Base-by-base conservation (phyloP, 2,113 vertebrate species). In the Clarias batrachus region DNA sequence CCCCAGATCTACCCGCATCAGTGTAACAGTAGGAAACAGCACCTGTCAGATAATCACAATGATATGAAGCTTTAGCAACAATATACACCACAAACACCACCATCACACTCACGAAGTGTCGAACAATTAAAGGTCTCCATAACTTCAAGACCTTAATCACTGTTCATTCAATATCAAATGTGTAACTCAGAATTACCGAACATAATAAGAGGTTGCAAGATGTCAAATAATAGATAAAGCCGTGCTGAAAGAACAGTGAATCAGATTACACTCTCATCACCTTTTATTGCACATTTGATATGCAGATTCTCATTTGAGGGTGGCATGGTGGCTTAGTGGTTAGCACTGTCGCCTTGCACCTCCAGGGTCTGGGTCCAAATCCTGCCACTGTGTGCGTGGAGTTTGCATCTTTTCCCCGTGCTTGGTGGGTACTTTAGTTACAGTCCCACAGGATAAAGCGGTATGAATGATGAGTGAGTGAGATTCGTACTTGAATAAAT, bases 241-340 rank as follows among this genome's bases (percentile, higher is more conserved):
- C 48, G 23, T 73, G 23, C 63, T 48, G 63, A 57, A 89, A 87
- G 81, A 83, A 79, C 41, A 41, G 41, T 80, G 82, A 86, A 87
- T 93, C 91, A 30, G 83, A 91, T 94, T 93, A 90, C 93, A 85
- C 82, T 84, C 89, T 33, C 16, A 91, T 85, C 84, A 65, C n/a
- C 13, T 5, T 68, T 87, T 87, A 66, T 85, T 23, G 6, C 41
- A n/a, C 25, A 14, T 12, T 5, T 71, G 33, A 37, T 13, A 52
- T 14, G 1, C 1, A 73, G 17, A 73, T 17, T 33, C 14, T 70
- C 41, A 41, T 41, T 41, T 41, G 41, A 41, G 41, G 41, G 41
- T 7, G 6, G 41, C 41, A 41, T 6, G 41, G 41, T 6, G 41
- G 41, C 41, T 41, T 41, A 41, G 41, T 41, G 41, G 41, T 41